Percentiles rank a stretch among this genome's conserved stretches.
Conservation (phyloP, 2,797 vertebrate genomes). For the Alectoris magna region DNA sequence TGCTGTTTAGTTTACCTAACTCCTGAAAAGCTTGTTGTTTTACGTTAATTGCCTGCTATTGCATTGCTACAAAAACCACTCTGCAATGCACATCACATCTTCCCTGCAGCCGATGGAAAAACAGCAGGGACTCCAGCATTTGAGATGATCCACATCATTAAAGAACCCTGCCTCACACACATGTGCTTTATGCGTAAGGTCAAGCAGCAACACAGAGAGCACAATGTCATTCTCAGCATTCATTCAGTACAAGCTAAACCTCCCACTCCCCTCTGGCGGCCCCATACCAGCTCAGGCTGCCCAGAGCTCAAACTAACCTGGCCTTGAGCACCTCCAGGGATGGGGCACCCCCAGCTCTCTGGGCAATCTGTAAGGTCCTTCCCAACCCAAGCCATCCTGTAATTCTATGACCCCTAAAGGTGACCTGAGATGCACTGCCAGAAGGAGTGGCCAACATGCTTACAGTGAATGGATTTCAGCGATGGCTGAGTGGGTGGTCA, state of each 20-base stretch:
- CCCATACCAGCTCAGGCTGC: too few species aligned
- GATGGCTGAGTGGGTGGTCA: too few species aligned
- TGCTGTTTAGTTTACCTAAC: neutral
- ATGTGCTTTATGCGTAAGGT: rapidly evolving
- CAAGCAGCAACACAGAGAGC: neutral
- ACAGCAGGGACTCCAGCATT: neutral
- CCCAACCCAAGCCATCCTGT: too few species aligned
- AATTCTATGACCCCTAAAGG: too few species aligned
- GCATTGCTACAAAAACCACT: rapidly evolving
- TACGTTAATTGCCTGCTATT: neutral
- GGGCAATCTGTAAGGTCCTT: too few species aligned
- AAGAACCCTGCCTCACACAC: neutral
- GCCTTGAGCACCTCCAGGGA: too few species aligned
- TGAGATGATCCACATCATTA: neutral
- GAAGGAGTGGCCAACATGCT: too few species aligned
- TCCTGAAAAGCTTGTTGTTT: neutral
- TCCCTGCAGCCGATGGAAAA: neutral
- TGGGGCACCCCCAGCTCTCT: too few species aligned
- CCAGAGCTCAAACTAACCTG: too few species aligned
- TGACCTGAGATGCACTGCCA: neutral
- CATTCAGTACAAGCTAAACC: neutral
- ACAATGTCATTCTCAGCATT: neutral
- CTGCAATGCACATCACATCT: neutral
- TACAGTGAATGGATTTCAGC: neutral
- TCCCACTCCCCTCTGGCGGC: neutral